phyloP scores from a whole-genome alignment of 2,888 invertebrate species.

The Tipula helvola region DNA sequence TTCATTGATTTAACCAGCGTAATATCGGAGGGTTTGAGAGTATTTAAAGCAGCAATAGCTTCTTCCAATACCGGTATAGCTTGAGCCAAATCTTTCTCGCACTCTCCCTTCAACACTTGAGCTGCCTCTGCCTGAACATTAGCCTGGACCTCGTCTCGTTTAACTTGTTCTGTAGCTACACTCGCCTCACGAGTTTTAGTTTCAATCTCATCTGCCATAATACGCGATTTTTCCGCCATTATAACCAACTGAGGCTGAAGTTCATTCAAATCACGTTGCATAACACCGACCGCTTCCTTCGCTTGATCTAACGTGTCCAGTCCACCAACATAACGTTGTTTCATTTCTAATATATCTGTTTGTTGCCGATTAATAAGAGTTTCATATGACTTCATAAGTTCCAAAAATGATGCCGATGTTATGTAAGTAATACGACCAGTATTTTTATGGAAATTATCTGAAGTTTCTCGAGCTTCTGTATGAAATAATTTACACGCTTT shows the following conservation, averaged over 20 bases:
- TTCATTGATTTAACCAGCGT: constrained; percentile 88
- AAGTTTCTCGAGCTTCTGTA: constrained; percentile 53
- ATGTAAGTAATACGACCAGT: constrained; percentile 68
- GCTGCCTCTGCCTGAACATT: constrained; percentile 78
- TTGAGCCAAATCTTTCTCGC: constrained; percentile 84
- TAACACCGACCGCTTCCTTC: constrained; percentile 62
- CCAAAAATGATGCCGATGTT: constrained; percentile 80
- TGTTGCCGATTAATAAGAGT: constrained; percentile 60
- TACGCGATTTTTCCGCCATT: constrained; percentile 50
- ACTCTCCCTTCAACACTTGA: constrained; percentile 73
- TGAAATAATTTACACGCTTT: constrained; percentile 82
- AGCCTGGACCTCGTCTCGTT: constrained; percentile 76
- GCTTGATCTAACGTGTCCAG: constrained; percentile 70
- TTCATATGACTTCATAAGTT: constrained; percentile 67
- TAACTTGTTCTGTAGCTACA: constrained; percentile 63
- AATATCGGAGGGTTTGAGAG: constrained; percentile 83
- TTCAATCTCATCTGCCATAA: constrained; percentile 64
- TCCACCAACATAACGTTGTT: constrained; percentile 67
- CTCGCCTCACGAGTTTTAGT: constrained; percentile 67
- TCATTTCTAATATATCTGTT: constrained; percentile 53
- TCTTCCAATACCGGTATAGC: constrained; percentile 79
- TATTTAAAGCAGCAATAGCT: constrained; percentile 74
- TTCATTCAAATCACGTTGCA: constrained; percentile 66
- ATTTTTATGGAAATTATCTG: constrained; percentile 48
- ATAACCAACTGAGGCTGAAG: constrained; percentile 70